Percentiles rank a stretch among this genome's conserved stretches.
Evolutionary conservation across 1,140 invertebrate species (phyloP).

Genomic region (Calliphora vicina): DNA sequence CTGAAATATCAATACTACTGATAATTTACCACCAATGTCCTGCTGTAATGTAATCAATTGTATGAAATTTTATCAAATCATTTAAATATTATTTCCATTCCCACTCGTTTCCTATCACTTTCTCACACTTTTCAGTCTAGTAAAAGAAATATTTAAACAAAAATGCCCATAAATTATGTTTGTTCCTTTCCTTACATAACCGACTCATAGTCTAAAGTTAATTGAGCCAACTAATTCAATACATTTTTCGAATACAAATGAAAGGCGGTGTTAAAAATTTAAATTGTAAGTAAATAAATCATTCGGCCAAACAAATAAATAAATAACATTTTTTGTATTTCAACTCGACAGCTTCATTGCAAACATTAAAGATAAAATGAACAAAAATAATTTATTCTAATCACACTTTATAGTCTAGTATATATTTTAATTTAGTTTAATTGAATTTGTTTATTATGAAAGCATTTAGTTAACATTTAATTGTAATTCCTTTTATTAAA

Average conservation of each 20-base stretch:
- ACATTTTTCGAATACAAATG: not conserved
- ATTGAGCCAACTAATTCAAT: not conserved
- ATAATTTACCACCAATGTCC: too few relatives aligned
- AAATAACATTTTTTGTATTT: not conserved
- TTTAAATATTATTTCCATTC: too few relatives aligned
- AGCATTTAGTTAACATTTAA: not conserved
- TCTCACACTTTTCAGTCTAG: not conserved
- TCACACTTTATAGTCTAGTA: constrained; percentile 16
- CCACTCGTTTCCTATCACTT: not conserved
- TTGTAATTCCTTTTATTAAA: not conserved
- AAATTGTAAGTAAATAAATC: constrained; percentile 23
- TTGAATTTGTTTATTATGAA: constrained; percentile 3
- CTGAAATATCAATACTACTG: too few relatives aligned
- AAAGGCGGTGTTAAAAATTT: constrained; percentile 1
- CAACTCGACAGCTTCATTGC: constrained; percentile 2
- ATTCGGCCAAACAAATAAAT: not conserved
- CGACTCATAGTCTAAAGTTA: not conserved
- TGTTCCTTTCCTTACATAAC: not conserved
- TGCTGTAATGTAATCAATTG: too few relatives aligned
- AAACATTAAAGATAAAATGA: not conserved
- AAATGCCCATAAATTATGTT: not conserved
- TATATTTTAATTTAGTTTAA: constrained; percentile 4
- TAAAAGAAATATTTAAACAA: not conserved
- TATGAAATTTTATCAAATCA: too few relatives aligned
- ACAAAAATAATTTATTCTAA: constrained; percentile 25